Evolutionary conservation across 2,797 vertebrate species (phyloP).

Genomic region (Eulemur mongoz): DNA sequence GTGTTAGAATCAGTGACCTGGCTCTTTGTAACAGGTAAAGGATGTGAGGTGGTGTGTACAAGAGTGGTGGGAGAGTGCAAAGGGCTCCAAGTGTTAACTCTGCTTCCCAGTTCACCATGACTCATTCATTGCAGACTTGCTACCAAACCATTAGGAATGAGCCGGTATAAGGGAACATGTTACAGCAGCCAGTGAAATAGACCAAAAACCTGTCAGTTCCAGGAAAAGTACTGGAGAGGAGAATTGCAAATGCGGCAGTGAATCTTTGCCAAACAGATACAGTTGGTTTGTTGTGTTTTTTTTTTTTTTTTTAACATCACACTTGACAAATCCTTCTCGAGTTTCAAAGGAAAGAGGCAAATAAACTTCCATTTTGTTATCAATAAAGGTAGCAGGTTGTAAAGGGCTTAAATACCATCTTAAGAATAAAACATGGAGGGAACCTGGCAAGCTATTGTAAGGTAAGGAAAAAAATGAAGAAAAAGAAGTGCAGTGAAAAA

Average conservation of each 20-base stretch:
- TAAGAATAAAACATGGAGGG: conserved; percentile 47
- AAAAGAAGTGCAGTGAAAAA: conserved; percentile 43
- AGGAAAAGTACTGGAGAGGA: conserved; percentile 51
- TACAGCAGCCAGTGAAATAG: conserved; percentile 35
- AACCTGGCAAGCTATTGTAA: conserved; percentile 27
- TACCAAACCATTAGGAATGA: conserved; percentile 9
- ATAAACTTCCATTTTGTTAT: conserved; percentile 54
- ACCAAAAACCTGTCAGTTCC: conserved; percentile 56
- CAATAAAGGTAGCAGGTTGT: conserved; percentile 46
- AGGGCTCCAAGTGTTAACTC: background rate
- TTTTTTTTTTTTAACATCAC: background rate
- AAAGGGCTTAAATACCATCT: conserved; percentile 52
- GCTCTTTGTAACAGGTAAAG: background rate
- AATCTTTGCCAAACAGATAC: conserved; percentile 55
- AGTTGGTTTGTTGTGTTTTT: background rate
- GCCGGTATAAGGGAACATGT: background rate
- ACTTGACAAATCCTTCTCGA: conserved; percentile 53
- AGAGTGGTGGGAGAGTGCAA: background rate
- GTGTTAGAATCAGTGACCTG: background rate
- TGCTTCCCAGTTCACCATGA: background rate
- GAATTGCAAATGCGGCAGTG: background rate
- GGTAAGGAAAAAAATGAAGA: background rate
- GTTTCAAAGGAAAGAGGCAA: conserved; percentile 60
- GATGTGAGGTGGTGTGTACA: background rate
- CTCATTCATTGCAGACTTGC: conserved; percentile 15